phyloP scores from a whole-genome alignment of 2,113 vertebrate species.

The Lepisosteus oculatus region DNA sequence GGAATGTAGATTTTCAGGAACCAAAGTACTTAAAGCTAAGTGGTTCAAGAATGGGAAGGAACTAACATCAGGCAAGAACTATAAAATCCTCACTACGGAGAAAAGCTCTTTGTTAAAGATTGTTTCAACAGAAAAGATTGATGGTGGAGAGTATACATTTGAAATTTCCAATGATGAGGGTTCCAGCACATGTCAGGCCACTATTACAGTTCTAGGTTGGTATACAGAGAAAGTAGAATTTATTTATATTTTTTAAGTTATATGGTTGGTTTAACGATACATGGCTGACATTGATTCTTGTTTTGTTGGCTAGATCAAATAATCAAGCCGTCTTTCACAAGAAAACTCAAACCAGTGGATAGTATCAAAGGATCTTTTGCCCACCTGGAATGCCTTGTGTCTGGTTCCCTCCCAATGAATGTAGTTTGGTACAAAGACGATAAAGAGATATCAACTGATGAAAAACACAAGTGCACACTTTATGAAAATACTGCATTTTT shows the following conservation, averaged over 20 bases:
- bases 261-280: background rate
- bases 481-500: constrained; percentile 92
- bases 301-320: constrained; percentile 83
- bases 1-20: constrained; percentile 90
- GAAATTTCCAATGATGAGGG: constrained; percentile 91
- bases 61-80: constrained; percentile 76
- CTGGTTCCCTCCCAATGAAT: constrained; percentile 90
- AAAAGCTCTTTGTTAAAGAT: constrained; percentile 87
- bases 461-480: constrained; percentile 91
- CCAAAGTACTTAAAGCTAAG: constrained; percentile 80
- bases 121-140: constrained; percentile 79
- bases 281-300: constrained; percentile 22
- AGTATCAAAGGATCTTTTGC: constrained; percentile 93
- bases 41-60: constrained; percentile 88
- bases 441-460: constrained; percentile 76
- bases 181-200: constrained; percentile 81
- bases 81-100: constrained; percentile 84
- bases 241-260: background rate
- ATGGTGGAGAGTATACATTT: constrained; percentile 86
- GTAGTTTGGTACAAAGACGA: constrained; percentile 92
- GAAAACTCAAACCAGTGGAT: constrained; percentile 90
- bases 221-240: constrained; percentile 36
- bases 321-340: constrained; percentile 92
- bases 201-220: constrained; percentile 85
- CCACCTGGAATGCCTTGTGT: constrained; percentile 90